These are phyloP conservation scores for Ametastegia equiseti DNA, from an alignment of 2,888 invertebrate species.

Conservation along the genomic window DNA sequence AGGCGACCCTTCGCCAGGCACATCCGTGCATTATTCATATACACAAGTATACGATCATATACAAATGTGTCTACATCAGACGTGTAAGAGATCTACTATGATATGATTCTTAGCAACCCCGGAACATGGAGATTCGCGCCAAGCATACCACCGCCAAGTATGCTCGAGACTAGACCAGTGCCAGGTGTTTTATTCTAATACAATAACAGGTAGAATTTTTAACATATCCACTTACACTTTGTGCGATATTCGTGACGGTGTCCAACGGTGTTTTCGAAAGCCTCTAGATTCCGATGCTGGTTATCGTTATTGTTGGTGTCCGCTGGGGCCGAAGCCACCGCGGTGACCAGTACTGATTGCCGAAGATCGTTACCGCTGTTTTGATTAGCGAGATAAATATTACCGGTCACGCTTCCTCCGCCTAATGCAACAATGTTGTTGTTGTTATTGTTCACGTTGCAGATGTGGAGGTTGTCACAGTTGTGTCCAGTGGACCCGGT, in stretches of 20 bases:
- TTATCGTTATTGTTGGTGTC: slow-evolving; percentile 73
- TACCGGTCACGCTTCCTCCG: slow-evolving; percentile 43
- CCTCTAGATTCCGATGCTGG: slow-evolving; percentile 71
- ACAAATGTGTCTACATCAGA: not conserved
- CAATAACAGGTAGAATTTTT: no score
- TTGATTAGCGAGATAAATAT: slow-evolving; percentile 51
- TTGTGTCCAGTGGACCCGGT: not conserved
- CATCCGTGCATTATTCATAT: slow-evolving; percentile 24
- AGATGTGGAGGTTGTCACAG: slow-evolving; percentile 27
- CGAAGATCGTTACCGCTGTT: not conserved
- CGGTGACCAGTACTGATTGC: not conserved
- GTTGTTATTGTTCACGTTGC: slow-evolving; percentile 47
- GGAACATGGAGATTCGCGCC: not conserved
- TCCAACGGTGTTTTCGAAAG: slow-evolving; percentile 60
- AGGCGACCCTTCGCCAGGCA: slow-evolving; percentile 33
- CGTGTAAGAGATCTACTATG: not conserved
- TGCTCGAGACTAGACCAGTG: not conserved
- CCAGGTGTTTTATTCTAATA: not conserved
- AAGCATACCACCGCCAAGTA: not conserved
- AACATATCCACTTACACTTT: slow-evolving; percentile 72
- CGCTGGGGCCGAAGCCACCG: slow-evolving; percentile 58
- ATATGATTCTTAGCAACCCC: not conserved
- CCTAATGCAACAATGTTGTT: no score
- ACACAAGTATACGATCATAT: not conserved
- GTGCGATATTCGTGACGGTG: slow-evolving; percentile 69